Base-by-base conservation (phyloP, 1,140 invertebrate genomes). In the Ceratina japonica region DNA sequence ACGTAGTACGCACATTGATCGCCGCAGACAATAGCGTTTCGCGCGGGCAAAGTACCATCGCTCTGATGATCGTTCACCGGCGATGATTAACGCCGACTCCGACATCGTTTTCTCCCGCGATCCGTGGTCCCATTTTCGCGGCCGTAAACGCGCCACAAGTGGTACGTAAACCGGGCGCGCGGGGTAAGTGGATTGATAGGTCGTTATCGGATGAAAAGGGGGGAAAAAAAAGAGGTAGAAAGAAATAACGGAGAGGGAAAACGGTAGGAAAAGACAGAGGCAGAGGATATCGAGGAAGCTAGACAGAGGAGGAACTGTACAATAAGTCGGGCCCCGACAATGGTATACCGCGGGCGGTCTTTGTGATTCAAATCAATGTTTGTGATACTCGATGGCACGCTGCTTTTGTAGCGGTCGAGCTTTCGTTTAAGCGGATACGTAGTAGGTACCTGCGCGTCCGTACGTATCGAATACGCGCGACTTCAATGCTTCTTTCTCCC, bases 361-460 rank as follows among this genome's bases (percentile, higher is more conserved):
- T 91, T 91, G 90, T 91, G 86, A 91, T 91, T 90, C 88, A 91
- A 91, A 90, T 89, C 90, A 87, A 90, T 91, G 90, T 91, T 91
- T 91, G 89, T 85, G 89, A 91, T 91, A 90, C 89, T 90, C 88
- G 87, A 88, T 90, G 87, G 85, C 83, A 82, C 87, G 84, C 82
- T 84, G 86, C 88, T 87, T 80, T 89, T 88, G 87, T 88, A 79
- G 72, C 70, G 59, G 68, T 37, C 80, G 80, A 73, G 85, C 85
- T 85, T 87, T 84, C 86, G 70, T 79, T 64, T 74, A 65, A 73
- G 70, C 70, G 52, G 76, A 65, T 79, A 79, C 70, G 27, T 31
- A 31, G 27, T 31, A 31, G 27, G 76, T 77, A 80, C 63, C 52
- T 80, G 58, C 27, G 64, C 61, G 24, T 70, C 37, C 56, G 63